Conservation (phyloP, 1,140 invertebrate species). For the Plodia interpunctella region DNA sequence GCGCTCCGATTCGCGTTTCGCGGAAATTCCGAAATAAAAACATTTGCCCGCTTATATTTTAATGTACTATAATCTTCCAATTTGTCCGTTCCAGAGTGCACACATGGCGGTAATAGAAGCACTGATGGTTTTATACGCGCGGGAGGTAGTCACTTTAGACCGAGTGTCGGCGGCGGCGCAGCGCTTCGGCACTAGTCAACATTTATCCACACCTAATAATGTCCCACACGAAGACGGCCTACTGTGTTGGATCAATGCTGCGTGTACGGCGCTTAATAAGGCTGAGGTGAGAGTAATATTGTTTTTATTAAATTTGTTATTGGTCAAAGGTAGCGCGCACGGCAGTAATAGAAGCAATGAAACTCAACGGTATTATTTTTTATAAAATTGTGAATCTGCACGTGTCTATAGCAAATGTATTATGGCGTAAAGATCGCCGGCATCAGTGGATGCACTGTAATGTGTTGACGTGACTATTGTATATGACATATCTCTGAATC, state of each 20-base stretch:
- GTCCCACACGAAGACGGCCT: conserved; percentile 91
- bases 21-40: no score
- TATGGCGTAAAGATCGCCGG: no score
- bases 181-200: conserved; percentile 78
- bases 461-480: no score
- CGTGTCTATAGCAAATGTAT: no score
- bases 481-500: no score
- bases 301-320: neutral
- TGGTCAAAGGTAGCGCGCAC: no score
- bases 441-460: no score
- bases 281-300: conserved; percentile 42
- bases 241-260: conserved; percentile 94
- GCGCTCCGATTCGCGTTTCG: no score
- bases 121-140: conserved; percentile 96
- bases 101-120: conserved; percentile 98
- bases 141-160: conserved; percentile 94
- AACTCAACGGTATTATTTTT: no score
- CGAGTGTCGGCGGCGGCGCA: conserved; percentile 90
- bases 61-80: neutral
- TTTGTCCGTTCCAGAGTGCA: conserved; percentile 83
- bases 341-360: no score
- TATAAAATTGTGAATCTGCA: no score
- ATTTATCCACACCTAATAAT: conserved; percentile 71
- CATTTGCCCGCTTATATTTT: no score
- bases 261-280: conserved; percentile 84